These are phyloP conservation scores for Drosophila takahashii DNA, from an alignment of 1,140 invertebrate species.

Conservation along the genomic window DNA sequence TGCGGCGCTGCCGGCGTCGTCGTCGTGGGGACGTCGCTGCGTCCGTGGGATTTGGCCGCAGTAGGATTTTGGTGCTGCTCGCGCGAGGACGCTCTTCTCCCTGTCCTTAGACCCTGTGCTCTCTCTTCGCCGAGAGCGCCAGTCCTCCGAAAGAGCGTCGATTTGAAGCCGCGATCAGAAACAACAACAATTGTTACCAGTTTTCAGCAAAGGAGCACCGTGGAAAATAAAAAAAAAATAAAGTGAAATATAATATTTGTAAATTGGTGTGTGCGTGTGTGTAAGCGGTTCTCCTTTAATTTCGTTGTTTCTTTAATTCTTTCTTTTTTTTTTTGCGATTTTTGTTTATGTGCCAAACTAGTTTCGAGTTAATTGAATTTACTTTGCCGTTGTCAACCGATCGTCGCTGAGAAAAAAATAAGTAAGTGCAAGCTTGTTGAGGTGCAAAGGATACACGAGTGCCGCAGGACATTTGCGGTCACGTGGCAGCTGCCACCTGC, in stretches of 20 bases:
- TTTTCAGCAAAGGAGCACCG: background rate
- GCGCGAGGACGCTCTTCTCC: conserved; percentile 63
- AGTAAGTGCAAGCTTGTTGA: conserved; percentile 12
- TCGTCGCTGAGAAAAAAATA: conserved; percentile 26
- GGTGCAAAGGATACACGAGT: background rate
- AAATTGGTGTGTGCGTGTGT: conserved; percentile 40
- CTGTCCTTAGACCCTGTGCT: background rate
- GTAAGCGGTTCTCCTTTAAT: conserved; percentile 8
- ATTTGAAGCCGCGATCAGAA: conserved; percentile 19
- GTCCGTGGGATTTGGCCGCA: conserved; percentile 34
- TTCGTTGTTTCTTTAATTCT: background rate
- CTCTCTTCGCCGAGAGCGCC: conserved; percentile 18
- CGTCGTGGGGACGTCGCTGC: conserved; percentile 5
- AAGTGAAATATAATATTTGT: conserved; percentile 69
- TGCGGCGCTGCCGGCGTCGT: conserved; percentile 21
- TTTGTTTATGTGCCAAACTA: conserved; percentile 80
- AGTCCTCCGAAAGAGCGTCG: conserved; percentile 4
- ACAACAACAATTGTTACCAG: background rate
- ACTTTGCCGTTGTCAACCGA: conserved; percentile 15
- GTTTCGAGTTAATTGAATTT: conserved; percentile 75
- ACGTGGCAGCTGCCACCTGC: conserved; percentile 42
- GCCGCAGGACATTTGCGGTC: conserved; percentile 38
- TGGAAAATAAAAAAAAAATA: conserved; percentile 11
- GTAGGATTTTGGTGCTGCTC: conserved; percentile 68
- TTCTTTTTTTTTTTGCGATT: conserved; percentile 53